A percentile compares a stretch with the other conserved stretches of the same genome.
These are phyloP conservation scores for Gasterosteus aculeatus DNA, from an alignment of 2,113 vertebrate genomes.

Conservation along the genomic window DNA sequence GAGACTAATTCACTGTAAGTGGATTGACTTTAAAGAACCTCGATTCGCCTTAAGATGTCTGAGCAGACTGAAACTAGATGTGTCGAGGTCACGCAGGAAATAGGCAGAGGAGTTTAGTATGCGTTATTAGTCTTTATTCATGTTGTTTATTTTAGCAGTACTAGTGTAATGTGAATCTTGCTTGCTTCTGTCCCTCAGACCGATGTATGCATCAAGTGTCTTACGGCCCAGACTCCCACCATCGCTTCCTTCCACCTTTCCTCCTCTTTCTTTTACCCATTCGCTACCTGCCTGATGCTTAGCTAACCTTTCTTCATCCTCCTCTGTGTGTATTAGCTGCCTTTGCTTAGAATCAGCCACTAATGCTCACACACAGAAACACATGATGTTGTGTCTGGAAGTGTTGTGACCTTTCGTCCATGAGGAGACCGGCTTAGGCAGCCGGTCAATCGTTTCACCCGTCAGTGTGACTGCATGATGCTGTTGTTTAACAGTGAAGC, in stretches of 20 bases:
- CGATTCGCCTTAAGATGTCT: slow-evolving; percentile 80
- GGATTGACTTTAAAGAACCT: slow-evolving; percentile 77
- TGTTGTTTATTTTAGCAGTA: neutral
- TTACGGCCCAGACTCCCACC: slow-evolving; percentile 20
- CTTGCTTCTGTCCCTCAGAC: slow-evolving; percentile 16
- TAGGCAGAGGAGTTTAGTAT: neutral
- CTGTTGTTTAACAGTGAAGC: neutral
- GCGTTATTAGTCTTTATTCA: neutral
- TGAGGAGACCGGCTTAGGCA: slow-evolving; percentile 30
- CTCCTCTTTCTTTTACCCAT: neutral
- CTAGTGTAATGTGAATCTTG: neutral
- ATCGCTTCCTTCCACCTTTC: neutral
- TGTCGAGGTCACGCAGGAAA: slow-evolving; percentile 62
- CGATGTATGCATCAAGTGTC: slow-evolving; percentile 49
- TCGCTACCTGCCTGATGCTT: slow-evolving; percentile 39
- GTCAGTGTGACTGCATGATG: neutral
- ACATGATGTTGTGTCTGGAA: slow-evolving; percentile 43
- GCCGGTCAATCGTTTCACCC: slow-evolving; percentile 2
- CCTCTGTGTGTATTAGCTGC: neutral
- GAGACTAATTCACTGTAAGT: slow-evolving; percentile 82
- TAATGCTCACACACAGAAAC: slow-evolving; percentile 33
- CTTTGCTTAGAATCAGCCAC: slow-evolving; percentile 3
- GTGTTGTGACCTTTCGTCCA: slow-evolving; percentile 29
- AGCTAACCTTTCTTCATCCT: slow-evolving; percentile 8
- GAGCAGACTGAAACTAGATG: slow-evolving; percentile 72